A percentile compares a stretch with the other conserved stretches of the same genome.
Evolutionary conservation across 2,797 vertebrate genomes (phyloP).

Genomic region (Rhabdomys pumilio): DNA sequence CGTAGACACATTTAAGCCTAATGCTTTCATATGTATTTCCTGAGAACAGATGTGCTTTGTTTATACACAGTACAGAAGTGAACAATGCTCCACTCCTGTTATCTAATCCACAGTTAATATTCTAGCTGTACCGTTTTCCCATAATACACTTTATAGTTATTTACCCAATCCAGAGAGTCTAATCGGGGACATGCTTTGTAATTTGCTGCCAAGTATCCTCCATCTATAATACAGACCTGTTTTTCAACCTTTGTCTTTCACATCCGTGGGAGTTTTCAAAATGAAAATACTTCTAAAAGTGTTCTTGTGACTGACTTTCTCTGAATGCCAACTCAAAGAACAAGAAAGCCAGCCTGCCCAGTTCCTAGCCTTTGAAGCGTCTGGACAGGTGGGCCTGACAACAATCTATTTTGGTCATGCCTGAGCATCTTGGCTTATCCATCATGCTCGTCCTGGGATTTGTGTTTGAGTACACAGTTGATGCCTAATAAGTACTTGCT

Average conservation of each 20-base stretch:
- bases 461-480: slow-evolving; percentile 68
- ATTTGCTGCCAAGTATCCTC: neutral
- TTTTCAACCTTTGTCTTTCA: slow-evolving; percentile 54
- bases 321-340: slow-evolving; percentile 51
- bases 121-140: neutral
- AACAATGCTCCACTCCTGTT: neutral
- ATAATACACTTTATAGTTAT: neutral
- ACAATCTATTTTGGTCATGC: slow-evolving; percentile 77
- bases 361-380: slow-evolving; percentile 70
- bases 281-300: slow-evolving; percentile 66
- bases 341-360: slow-evolving; percentile 28
- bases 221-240: slow-evolving; percentile 14
- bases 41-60: slow-evolving; percentile 36
- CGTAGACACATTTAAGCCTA: slow-evolving; percentile 1
- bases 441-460: slow-evolving; percentile 65
- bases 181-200: neutral
- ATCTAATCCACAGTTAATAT: slow-evolving; percentile 30
- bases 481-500: slow-evolving; percentile 77
- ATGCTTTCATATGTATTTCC: slow-evolving; percentile 32
- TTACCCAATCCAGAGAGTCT: neutral
- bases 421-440: slow-evolving; percentile 63
- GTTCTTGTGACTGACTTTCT: slow-evolving; percentile 57
- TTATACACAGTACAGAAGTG: neutral
- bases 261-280: slow-evolving; percentile 47
- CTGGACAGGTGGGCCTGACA: slow-evolving; percentile 75